phyloP scores from a whole-genome alignment of 1,140 invertebrate genomes.

The Lucilia sericata region DNA sequence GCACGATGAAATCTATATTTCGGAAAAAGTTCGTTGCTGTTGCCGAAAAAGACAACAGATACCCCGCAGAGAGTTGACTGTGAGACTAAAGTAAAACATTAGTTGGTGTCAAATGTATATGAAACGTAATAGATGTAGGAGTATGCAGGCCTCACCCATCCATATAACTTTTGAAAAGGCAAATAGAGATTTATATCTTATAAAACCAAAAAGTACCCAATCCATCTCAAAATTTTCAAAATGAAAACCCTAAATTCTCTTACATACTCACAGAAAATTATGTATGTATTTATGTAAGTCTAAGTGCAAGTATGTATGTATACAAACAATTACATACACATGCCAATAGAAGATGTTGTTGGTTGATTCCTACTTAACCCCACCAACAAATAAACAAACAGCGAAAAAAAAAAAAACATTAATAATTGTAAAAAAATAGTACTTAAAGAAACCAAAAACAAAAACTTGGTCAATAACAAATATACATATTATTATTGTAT shows the following conservation, averaged over 20 bases:
- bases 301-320: neutral
- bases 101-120: too few relatives aligned
- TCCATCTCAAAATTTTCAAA: neutral
- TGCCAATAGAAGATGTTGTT: too few relatives aligned
- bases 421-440: neutral
- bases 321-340: neutral
- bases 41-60: too few relatives aligned
- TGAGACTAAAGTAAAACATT: too few relatives aligned
- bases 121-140: too few relatives aligned
- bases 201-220: too few relatives aligned
- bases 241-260: neutral
- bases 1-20: too few relatives aligned
- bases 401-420: conserved; percentile 7
- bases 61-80: too few relatives aligned
- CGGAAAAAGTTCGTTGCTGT: too few relatives aligned
- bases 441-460: conserved; percentile 5
- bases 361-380: neutral
- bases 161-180: too few relatives aligned
- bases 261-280: neutral
- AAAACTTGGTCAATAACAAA: conserved; percentile 24
- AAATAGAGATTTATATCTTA: too few relatives aligned
- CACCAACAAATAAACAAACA: neutral
- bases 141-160: too few relatives aligned
- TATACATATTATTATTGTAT: neutral
- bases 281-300: neutral